A percentile compares a stretch with the other conserved stretches of the same genome.
Conservation (phyloP, 2,797 vertebrate species). For the Xiphorhynchus erythropygius region DNA sequence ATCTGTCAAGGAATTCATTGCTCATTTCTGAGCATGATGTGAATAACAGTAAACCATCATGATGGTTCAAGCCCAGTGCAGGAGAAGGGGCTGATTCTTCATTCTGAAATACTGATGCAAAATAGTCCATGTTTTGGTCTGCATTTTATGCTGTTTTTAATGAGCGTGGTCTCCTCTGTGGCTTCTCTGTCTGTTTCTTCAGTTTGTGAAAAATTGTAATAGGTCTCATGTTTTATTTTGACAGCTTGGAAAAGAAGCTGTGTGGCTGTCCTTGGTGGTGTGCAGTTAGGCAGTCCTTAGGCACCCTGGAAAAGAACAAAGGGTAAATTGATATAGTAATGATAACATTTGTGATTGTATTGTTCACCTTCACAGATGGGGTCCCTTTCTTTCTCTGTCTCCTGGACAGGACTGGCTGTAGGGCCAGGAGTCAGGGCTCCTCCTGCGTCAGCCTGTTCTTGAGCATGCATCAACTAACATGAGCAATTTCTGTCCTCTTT, state of each 20-base stretch:
- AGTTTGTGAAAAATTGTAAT: background rate
- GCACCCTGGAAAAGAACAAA: background rate
- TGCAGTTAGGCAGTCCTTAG: background rate
- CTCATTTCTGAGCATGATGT: conserved; percentile 44
- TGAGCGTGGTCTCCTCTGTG: background rate
- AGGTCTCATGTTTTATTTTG: background rate
- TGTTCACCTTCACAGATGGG: background rate
- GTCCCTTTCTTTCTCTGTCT: background rate
- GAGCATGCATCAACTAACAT: background rate
- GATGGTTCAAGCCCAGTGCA: background rate
- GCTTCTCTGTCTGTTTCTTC: background rate
- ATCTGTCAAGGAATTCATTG: conserved; percentile 62
- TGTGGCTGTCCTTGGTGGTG: background rate
- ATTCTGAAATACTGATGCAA: conserved; percentile 6
- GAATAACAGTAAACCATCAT: conserved; percentile 50
- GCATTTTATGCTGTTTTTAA: background rate
- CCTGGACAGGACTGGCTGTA: background rate
- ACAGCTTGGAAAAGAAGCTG: background rate
- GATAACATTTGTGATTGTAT: background rate
- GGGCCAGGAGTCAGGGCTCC: background rate
- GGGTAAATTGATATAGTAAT: background rate
- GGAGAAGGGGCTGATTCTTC: background rate
- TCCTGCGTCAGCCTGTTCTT: background rate
- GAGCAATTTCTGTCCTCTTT: background rate
- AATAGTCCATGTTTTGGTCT: background rate